Base-by-base conservation (phyloP, 2,113 vertebrate species). In the Muscicapa adusta region DNA sequence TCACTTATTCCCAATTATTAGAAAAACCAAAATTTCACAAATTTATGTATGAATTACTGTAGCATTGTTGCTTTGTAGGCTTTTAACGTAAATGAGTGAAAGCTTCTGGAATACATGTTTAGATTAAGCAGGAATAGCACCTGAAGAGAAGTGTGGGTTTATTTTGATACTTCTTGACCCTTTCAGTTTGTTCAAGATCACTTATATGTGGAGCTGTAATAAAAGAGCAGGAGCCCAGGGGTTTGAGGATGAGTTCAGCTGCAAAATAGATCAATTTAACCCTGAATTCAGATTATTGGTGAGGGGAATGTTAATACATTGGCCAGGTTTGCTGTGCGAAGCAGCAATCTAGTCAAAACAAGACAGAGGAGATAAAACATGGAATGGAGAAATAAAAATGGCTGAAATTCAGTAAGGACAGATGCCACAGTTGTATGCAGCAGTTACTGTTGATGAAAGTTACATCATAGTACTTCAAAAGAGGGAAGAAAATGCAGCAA, bases 11-110 rank as follows among this genome's bases (percentile, higher is more conserved):
- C 10, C 48, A 66, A 23, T 70, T 29, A 28, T 15, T 6, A 40
- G 38, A 71, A 17, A 57, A 7, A 1, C 0, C 1, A 2, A 18
- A 71, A 50, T 24, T 3, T 20, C 34, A 38, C 15, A 45, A 23
- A 68, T 81, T 70, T 36, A 16, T 34, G 0, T 34, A 14, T 65
- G 4, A 57, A 20, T 45, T 50, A 31, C 18, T 53, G 40, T 60
- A 34, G 6, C 5, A 91, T 60, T 65, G 4, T 43, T 28, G 3
- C 42, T 89, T 89, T 4, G 14, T 38, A 54, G n/a, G 24, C 9
- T 88, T 85, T 9, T 79, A 34, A 36, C 0, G 2, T 40, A 79
- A 85, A 85, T 9, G 7, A 84, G 10, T 58, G 19, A 16, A 73
- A 53, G 33, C 9, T 77, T 33, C 14, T 76, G 51, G 23, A 71